phyloP scores from a whole-genome alignment of 2,113 vertebrate genomes.

The Cichladusa arquata region DNA sequence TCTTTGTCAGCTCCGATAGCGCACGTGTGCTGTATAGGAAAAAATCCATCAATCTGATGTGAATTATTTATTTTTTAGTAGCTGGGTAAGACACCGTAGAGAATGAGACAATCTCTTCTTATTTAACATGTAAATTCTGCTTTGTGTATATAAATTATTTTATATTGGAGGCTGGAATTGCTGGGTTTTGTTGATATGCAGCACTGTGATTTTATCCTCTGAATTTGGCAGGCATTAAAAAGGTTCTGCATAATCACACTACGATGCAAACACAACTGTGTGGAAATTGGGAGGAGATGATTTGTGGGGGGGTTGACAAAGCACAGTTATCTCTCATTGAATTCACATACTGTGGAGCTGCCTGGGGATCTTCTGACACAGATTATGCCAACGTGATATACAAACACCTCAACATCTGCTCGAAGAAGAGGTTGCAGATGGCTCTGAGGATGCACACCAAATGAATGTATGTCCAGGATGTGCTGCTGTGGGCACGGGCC shows the following conservation, averaged over 20 bases:
- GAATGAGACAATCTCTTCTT: constrained; percentile 52
- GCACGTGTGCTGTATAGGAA: constrained; percentile 45
- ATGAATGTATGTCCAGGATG: background rate
- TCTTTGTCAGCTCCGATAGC: constrained; percentile 42
- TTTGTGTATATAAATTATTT: constrained; percentile 51
- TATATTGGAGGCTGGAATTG: constrained; percentile 34
- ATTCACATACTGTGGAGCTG: background rate
- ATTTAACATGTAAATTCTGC: constrained; percentile 52
- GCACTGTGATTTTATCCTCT: constrained; percentile 56
- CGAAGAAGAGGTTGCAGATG: background rate
- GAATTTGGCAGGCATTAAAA: constrained; percentile 31
- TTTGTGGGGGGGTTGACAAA: background rate
- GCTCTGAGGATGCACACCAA: background rate
- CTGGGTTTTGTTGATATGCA: constrained; percentile 59
- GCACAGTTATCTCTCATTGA: background rate
- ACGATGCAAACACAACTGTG: background rate
- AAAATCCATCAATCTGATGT: constrained; percentile 55
- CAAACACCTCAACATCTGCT: background rate
- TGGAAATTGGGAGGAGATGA: background rate
- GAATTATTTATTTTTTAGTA: constrained; percentile 65
- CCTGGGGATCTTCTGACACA: constrained; percentile 1
- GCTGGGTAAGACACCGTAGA: constrained; percentile 49
- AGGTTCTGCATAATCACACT: constrained; percentile 36
- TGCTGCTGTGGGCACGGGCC: background rate
- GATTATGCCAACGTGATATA: background rate